Evolutionary conservation across 2,113 vertebrate species (phyloP), one percentile per base, ranked within the genome.

Genomic region (Euleptes europaea): DNA sequence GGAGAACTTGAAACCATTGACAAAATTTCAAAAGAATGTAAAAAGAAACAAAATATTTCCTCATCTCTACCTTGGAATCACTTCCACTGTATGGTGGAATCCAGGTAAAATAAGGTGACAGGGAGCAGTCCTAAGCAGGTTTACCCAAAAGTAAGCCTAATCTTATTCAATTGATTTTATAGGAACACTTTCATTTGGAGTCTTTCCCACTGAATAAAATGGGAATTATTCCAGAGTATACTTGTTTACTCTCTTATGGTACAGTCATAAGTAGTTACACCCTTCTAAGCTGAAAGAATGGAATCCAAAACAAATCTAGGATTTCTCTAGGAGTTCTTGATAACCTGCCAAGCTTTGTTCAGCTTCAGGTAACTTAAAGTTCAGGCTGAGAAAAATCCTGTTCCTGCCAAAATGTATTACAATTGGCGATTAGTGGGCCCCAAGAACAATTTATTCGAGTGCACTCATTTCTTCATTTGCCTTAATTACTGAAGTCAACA

Each of bases 401-500:
- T 54, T 54, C 83, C 54, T 91, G 63, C 90, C 87, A 88, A 73
- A 79, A 88, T 42, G 81, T 75, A 82, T 77, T 83, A 33, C n/a
- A 86, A 33, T 5, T 89, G 78, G 80, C 78, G 65, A 26, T 90
- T 90, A 86, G 40, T 86, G 82, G 57, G 78, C 65, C 83, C 77
- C 1, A 78, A 91, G 88, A 57, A 89, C 76, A 85, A 63, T 31
- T 85, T 49, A 87, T 90, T 85, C 78, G 63, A 91, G 86, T 89
- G 86, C 31, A 78, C 35, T 88, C 26, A 57, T 73, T 88, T 90
- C 88, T 89, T 88, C 23, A 0, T 90, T 89, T 84, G 76, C 88
- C 85, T 88, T 92, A 93, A 95, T 95, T 90, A 95, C 84, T 92
- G 92, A 93, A 93, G 89, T 89, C 93, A 95, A 92, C 85, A 94